A percentile compares a stretch with the other conserved stretches of the same genome.
phyloP scores from a whole-genome alignment of 2,797 vertebrate species.

The Ctenosaura bakeri region DNA sequence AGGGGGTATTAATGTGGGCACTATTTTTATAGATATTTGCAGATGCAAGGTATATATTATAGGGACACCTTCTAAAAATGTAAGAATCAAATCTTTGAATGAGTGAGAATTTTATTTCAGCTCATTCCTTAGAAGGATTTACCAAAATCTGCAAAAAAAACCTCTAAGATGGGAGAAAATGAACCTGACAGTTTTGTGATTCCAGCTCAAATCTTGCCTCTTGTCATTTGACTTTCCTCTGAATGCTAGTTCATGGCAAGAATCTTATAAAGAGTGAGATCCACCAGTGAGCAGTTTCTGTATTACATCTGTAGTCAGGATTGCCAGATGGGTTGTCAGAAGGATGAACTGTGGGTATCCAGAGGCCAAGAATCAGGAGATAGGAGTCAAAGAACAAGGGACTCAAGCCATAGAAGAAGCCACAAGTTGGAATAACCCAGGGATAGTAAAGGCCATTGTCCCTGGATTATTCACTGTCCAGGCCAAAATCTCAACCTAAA shows the following conservation, averaged over 20 bases:
- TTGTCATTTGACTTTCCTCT: not conserved
- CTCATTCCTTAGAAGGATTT: too few species aligned
- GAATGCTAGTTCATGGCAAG: not conserved
- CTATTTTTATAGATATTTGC: not conserved
- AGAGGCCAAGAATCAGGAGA: not conserved
- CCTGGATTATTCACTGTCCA: not conserved
- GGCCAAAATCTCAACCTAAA: not conserved
- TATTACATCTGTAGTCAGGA: not conserved
- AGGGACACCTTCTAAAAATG: too few species aligned
- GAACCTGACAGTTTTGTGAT: too few species aligned
- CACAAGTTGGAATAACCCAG: not conserved
- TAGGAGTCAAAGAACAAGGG: not conserved
- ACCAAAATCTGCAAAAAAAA: not conserved
- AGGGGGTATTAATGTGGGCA: not conserved
- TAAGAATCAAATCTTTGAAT: too few species aligned
- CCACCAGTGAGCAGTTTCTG: not conserved
- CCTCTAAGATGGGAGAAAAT: too few species aligned
- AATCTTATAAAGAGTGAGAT: not conserved
- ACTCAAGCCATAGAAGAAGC: not conserved
- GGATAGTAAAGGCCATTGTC: not conserved
- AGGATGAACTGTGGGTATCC: too few species aligned
- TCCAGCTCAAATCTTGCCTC: not conserved
- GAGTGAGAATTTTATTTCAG: too few species aligned
- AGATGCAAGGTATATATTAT: not conserved
- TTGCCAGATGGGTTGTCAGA: too few species aligned